Evolutionary conservation across 2,888 invertebrate genomes (phyloP), one percentile per base, ranked within the genome.

Genomic region (Nephrotoma appendiculata): DNA sequence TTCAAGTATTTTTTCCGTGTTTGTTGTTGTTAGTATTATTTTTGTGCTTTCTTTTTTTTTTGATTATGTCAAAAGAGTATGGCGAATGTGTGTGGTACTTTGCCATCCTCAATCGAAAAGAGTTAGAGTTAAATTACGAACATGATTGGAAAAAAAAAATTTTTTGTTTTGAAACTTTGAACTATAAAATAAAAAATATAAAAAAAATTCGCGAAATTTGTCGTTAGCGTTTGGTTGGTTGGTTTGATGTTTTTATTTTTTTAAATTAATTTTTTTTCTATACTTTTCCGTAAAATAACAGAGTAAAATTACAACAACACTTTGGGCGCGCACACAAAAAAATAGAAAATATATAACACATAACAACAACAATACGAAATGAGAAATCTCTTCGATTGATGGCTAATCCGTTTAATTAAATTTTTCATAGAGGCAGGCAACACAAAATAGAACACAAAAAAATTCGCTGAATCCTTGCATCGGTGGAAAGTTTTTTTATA

Each of bases 161-260:
- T 31, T 52, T 52, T 71, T 71, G 71, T 71, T 71, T 71, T 71
- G 31, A 31, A 84, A 84, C 84, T 84, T 84, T 84, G 84, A 84
- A 84, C 84, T 84, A 84, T 42, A 41, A 42, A 84, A 41, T n/a
- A 42, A 41, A 84, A 84, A 84, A 84, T n/a, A 41, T 7, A 41
- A 83, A 83, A 83, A 83, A 83, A 83, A 83, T 41, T 84, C 84
- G 84, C 84, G 84, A 84, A 84, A 84, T 84, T 84, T 84, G 84
- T 84, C 84, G 84, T 84, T 84, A 84, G 84, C 84, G 84, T 84
- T 84, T 84, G 84, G 84, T 84, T 84, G 84, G 84, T 84, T 84
- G 84, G 84, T 43, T 71, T 84, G 84, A 84, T 84, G 84, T 84
- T 84, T 41, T 42, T 41, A 83, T 83, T 84, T 84, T 42, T 84